Conservation (phyloP, 2,888 invertebrate species). For the Drosophila antonietae region DNA sequence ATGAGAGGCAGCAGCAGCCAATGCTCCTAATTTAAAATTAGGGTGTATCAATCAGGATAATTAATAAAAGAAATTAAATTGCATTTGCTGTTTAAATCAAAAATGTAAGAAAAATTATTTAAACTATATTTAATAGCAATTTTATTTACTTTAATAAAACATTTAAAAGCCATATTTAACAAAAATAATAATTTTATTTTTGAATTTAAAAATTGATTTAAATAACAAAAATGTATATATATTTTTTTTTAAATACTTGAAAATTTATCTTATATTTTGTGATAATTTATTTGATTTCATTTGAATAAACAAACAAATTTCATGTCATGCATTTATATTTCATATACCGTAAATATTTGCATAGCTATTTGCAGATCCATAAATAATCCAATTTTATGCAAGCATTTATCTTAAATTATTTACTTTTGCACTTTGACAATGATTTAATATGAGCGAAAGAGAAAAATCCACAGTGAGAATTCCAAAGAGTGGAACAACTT, state of each 20-base stretch:
- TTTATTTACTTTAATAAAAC: not conserved
- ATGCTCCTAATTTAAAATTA: slow-evolving; percentile 19
- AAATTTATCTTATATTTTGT: no score
- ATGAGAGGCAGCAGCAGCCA: slow-evolving; percentile 15
- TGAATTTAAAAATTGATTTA: no score
- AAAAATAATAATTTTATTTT: not conserved
- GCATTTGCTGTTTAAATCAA: not conserved
- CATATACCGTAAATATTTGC: not conserved
- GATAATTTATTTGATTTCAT: not conserved
- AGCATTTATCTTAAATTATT: slow-evolving; percentile 6
- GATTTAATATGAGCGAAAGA: slow-evolving; percentile 16
- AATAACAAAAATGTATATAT: no score
- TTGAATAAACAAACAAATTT: not conserved
- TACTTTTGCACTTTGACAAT: slow-evolving; percentile 18
- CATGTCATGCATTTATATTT: not conserved
- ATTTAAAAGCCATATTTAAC: not conserved
- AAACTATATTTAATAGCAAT: not conserved
- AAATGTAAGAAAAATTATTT: no score
- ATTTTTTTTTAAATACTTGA: no score
- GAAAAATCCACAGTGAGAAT: not conserved
- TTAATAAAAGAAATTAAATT: not conserved
- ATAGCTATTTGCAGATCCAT: slow-evolving; percentile 1
- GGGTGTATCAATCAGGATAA: slow-evolving; percentile 13
- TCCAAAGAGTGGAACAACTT: slow-evolving; percentile 2
- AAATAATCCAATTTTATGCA: slow-evolving; percentile 10